Evolutionary conservation across 64 coral and sea anemone genomes (phyloP), one percentile per base, ranked within the genome.

Genomic region (Pachyseris speciosa): DNA sequence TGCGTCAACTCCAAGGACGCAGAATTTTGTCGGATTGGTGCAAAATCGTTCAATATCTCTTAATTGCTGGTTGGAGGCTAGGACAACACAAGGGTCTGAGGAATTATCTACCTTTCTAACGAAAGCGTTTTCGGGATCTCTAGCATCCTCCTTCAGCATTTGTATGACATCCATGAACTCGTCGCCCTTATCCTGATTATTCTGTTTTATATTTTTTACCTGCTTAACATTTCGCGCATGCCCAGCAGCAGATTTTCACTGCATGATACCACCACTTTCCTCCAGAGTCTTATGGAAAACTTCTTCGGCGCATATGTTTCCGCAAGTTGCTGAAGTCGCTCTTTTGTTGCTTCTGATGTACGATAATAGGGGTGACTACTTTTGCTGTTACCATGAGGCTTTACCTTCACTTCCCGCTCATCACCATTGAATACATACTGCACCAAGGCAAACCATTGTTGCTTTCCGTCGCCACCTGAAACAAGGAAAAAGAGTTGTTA

Each of bases 401-500:
- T 86, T 7, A 95, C 83, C 31, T 87, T 87, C 19, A 96, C 64
- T 37, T 65, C 45, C 15, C 69, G 41, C 77, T 95, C 87, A n/a
- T 31, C 60, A 50, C 59, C 78, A 53, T 95, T 87, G 71, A 90
- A 95, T 12, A 91, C 59, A 65, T 95, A 87, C 38, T 95, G 83
- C 5, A 95, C 81, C 47, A 91, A 91, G 31, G 63, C 84, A 55
- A 88, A 7, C 16, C 78, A 57, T 51, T 88, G 85, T 43, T 48
- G 65, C 50, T 45, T 50, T 38, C 78, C 91, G 33, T 93, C 65
- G 20, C 72, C 63, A 57, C 78, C 84, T 93, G 39, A 84, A 59
- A 8, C n/a, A n/a, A n/a, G n/a, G n/a, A n/a, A n/a, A n/a, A n/a
- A n/a, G n/a, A n/a, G n/a, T n/a, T n/a, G n/a, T n/a, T n/a, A n/a